These are phyloP conservation scores for Rhopalosiphum maidis DNA, from an alignment of 1,140 invertebrate genomes.

Conservation along the genomic window DNA sequence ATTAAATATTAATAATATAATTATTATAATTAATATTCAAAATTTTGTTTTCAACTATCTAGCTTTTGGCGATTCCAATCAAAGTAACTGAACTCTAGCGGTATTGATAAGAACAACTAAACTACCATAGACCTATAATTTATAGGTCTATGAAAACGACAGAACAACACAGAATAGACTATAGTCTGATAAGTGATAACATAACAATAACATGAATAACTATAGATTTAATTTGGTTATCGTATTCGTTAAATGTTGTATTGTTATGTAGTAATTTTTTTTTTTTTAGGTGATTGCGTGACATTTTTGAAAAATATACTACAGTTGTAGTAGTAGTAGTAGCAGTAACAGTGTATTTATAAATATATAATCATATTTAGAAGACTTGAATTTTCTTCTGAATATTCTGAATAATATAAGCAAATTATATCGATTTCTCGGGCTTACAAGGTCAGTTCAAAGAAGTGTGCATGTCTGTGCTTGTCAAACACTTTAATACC, in stretches of 20 bases:
- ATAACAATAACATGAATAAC: neutral
- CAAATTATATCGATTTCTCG: neutral
- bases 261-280: neutral
- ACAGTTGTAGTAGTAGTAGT: neutral
- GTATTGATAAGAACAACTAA: no score
- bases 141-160: no score
- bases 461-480: neutral
- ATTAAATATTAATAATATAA: no score
- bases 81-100: no score
- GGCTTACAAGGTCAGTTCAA: conserved; percentile 2
- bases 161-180: no score
- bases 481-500: neutral
- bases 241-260: neutral
- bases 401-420: conserved; percentile 17
- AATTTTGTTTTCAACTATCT: no score
- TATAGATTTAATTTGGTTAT: neutral
- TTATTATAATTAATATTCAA: no score
- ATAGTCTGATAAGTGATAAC: neutral
- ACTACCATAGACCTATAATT: no score
- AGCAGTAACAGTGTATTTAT: no score
- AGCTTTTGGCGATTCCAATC: no score
- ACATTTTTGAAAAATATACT: neutral
- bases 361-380: neutral
- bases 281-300: neutral
- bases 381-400: neutral